Evolutionary conservation across 2,888 invertebrate species (phyloP).

Genomic region (Drosophila tanythrix): DNA sequence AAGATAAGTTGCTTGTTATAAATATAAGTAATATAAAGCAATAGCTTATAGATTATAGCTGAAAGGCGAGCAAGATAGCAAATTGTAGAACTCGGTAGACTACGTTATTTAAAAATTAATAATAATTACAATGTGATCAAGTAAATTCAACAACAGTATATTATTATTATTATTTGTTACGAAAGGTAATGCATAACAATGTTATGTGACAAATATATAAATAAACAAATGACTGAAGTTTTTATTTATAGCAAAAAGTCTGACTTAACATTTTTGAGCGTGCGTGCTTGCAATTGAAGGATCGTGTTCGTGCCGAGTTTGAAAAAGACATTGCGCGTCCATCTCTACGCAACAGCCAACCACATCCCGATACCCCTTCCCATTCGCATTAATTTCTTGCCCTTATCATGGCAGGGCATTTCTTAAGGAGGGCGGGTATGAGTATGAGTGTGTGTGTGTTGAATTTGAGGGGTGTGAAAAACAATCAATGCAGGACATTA

Average conservation of each 20-base stretch:
- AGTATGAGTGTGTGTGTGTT: neutral
- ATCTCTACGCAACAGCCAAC: neutral
- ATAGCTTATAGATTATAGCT: neutral
- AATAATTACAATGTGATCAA: neutral
- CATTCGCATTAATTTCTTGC: constrained; percentile 33
- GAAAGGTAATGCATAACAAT: neutral
- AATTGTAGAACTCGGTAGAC: no score
- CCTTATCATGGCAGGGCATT: constrained; percentile 37
- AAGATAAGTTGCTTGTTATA: neutral
- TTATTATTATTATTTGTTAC: neutral
- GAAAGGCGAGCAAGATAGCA: neutral
- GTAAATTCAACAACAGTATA: neutral
- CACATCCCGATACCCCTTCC: constrained; percentile 1
- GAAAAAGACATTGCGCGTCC: neutral
- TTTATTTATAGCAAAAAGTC: neutral
- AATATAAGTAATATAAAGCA: neutral
- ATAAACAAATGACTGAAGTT: neutral
- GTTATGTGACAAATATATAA: neutral
- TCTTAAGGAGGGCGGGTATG: constrained; percentile 8
- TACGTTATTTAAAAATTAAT: neutral
- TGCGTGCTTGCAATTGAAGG: neutral
- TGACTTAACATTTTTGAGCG: neutral
- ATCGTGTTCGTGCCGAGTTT: neutral
- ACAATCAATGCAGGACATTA: constrained; percentile 76
- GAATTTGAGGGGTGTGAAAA: constrained; percentile 31